Conservation (phyloP, 2,113 vertebrate species). For the Varanus salvator region DNA sequence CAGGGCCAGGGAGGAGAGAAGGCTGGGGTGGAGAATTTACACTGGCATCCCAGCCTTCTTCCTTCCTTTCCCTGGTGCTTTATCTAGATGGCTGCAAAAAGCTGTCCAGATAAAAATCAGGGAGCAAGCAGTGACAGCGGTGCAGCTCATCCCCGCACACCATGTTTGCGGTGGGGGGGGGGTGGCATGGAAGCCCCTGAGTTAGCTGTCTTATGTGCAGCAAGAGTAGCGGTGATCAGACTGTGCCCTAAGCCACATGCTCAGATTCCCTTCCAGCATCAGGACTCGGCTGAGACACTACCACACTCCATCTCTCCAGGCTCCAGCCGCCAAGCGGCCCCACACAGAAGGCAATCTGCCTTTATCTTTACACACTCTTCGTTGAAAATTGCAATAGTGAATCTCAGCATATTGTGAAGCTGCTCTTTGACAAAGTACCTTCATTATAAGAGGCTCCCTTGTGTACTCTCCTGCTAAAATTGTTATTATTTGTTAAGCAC, state of each 20-base stretch:
- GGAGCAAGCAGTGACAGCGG: too few relatives aligned
- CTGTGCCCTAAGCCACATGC: neutral
- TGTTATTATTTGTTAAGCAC: conserved; percentile 64
- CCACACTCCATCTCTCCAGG: neutral
- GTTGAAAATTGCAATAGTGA: conserved; percentile 19
- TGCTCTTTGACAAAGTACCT: conserved; percentile 66
- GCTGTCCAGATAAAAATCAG: too few relatives aligned
- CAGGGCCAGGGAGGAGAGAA: too few relatives aligned
- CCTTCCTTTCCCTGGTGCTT: too few relatives aligned
- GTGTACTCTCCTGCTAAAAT: conserved; percentile 57
- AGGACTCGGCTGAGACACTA: neutral
- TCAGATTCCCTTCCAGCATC: neutral
- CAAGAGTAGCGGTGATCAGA: too few relatives aligned
- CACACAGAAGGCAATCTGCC: conserved; percentile 48
- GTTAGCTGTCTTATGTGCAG: too few relatives aligned
- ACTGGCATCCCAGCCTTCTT: too few relatives aligned
- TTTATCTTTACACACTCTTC: conserved; percentile 50
- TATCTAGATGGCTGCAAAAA: too few relatives aligned
- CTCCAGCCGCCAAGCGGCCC: neutral
- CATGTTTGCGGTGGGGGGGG: too few relatives aligned
- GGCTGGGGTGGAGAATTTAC: too few relatives aligned
- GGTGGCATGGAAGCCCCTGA: too few relatives aligned
- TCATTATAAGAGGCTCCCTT: conserved; percentile 73
- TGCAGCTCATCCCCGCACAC: too few relatives aligned
- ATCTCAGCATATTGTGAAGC: conserved; percentile 51